Evolutionary conservation across 2,888 invertebrate genomes (phyloP), one percentile per base, ranked within the genome.

Genomic region (Dicyrtoma fusca): DNA sequence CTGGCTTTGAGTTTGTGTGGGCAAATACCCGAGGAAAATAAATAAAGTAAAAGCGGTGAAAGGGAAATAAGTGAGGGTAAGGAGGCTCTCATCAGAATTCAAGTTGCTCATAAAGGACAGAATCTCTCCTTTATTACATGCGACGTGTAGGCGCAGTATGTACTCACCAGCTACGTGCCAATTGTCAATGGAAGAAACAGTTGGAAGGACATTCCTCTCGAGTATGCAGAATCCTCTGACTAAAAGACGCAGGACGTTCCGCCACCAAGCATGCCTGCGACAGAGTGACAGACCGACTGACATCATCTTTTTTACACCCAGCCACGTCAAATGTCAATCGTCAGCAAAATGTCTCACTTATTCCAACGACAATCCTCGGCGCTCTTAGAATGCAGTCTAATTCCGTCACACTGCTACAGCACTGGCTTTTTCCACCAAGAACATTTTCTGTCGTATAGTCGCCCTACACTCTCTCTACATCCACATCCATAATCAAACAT

Each of bases 301-400:
- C 26, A 42, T 61, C 44, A 11, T 61, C 61, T 61, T 19, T 61
- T 19, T 57, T 25, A 14, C 2, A 25, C 1, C 13, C 57, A 42
- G 34, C 17, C 61, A 61, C 44, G 61, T 61, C 61, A 61, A 61
- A 61, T 61, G 61, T 61, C 61, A 61, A 61, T 61, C 61, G 61
- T 61, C 61, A 61, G 61, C 61, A 61, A 61, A 61, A 61, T 19
- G 42, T 61, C 61, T 61, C 61, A 61, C 42, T 61, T 61, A 61
- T 61, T 61, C 14, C 26, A n/a, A n/a, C n/a, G n/a, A n/a, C n/a
- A n/a, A n/a, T n/a, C n/a, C n/a, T n/a, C n/a, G n/a, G n/a, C n/a
- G n/a, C n/a, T n/a, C n/a, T n/a, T n/a, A n/a, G n/a, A n/a, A n/a
- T n/a, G n/a, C n/a, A n/a, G n/a, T n/a, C n/a, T 14, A 42, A 13